A percentile compares a stretch with the other conserved stretches of the same genome.
These are phyloP conservation scores for Antechinus flavipes DNA, from an alignment of 2,113 vertebrate genomes.

Conservation along the genomic window DNA sequence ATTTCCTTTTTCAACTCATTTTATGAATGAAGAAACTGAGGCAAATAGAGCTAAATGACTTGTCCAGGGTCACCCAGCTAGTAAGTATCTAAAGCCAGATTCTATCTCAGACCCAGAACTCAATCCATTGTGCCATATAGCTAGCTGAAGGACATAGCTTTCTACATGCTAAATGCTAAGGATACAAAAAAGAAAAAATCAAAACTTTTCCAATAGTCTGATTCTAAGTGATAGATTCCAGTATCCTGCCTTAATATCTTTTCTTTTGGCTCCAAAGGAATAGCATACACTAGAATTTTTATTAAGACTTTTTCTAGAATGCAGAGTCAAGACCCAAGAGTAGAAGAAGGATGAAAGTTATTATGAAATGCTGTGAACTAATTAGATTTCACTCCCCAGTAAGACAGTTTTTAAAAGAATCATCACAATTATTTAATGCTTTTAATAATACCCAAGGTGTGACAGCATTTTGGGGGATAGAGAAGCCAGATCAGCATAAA, in stretches of 20 bases:
- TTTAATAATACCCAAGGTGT: not conserved
- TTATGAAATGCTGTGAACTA: not conserved
- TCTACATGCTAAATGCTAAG: not conserved
- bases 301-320: not conserved
- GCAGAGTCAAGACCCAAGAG: slow-evolving; percentile 1
- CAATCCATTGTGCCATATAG: not conserved
- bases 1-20: not conserved
- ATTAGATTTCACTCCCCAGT: not conserved
- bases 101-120: not conserved
- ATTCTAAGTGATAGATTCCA: not conserved
- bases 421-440: slow-evolving; percentile 2
- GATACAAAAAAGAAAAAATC: not conserved
- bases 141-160: not conserved
- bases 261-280: not conserved
- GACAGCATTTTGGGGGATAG: not conserved
- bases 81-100: too few species aligned
- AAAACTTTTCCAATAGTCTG: not conserved
- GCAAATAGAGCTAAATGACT: not conserved
- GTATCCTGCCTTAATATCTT: not conserved
- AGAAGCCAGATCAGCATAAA: not conserved
- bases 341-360: not conserved
- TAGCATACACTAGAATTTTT: not conserved
- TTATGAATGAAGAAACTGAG: not conserved
- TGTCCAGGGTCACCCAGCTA: not conserved
- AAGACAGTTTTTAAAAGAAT: not conserved